Evolutionary conservation across 1,140 invertebrate species (phyloP).

Genomic region (Drosophila serrata): DNA sequence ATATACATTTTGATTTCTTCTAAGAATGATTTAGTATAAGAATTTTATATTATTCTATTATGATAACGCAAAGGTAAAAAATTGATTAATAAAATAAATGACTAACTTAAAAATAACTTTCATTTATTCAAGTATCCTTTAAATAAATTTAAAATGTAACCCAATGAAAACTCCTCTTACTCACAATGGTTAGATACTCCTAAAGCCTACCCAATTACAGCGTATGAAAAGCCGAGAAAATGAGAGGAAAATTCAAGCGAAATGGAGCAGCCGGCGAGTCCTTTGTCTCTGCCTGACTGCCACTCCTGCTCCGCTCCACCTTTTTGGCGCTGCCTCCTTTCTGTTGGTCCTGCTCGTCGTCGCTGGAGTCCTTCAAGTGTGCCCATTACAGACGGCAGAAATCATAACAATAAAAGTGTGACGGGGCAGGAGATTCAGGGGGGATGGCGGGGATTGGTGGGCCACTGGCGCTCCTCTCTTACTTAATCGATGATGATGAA

Average conservation of each 20-base stretch:
- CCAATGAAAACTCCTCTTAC: neutral
- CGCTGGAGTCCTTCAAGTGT: conserved; percentile 66
- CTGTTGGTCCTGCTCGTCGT: conserved; percentile 12
- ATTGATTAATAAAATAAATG: too few species aligned
- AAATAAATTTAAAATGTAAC: neutral
- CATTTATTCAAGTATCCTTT: too few species aligned
- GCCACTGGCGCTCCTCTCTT: conserved; percentile 45
- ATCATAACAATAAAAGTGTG: conserved; percentile 80
- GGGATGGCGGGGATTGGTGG: neutral
- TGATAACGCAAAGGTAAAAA: too few species aligned
- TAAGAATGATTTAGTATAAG: neutral
- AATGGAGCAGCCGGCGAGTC: conserved; percentile 45
- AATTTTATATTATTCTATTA: neutral
- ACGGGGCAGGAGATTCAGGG: conserved; percentile 27
- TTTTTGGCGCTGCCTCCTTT: conserved; percentile 9
- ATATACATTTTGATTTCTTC: neutral
- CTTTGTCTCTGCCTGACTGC: conserved; percentile 35
- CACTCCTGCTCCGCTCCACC: conserved; percentile 15
- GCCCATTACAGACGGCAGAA: conserved; percentile 78
- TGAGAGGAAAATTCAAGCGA: conserved; percentile 41
- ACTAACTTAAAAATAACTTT: too few species aligned
- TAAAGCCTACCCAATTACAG: conserved; percentile 15
- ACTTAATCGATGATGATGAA: conserved; percentile 84
- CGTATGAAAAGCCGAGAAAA: conserved; percentile 30
- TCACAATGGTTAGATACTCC: neutral